These are phyloP conservation scores for Neoaliturus tenellus DNA, from an alignment of 2,888 invertebrate species.

Conservation along the genomic window DNA sequence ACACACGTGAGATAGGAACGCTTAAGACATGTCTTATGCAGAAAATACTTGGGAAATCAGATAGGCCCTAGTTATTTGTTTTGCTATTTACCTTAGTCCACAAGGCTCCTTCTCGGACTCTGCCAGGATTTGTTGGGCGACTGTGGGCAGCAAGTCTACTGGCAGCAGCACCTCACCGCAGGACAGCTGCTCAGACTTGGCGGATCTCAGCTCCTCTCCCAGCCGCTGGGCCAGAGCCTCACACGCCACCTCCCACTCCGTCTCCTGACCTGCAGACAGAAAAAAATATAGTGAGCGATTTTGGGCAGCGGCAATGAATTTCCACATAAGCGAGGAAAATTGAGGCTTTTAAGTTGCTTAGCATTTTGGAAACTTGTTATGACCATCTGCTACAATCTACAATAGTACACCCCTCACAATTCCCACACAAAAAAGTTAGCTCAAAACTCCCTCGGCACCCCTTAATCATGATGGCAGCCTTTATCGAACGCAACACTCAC, in stretches of 20 bases:
- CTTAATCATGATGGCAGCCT: too few species aligned
- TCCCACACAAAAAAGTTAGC: too few species aligned
- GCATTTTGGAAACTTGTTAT: too few species aligned
- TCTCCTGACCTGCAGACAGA: slow-evolving; percentile 38
- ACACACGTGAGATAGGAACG: too few species aligned
- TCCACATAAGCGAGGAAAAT: neutral
- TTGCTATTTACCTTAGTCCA: slow-evolving; percentile 81
- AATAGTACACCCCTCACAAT: too few species aligned
- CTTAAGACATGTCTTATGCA: too few species aligned
- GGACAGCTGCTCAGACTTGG: slow-evolving; percentile 87
- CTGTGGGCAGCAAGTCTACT: slow-evolving; percentile 85
- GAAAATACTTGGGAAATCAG: too few species aligned
- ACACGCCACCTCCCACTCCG: slow-evolving; percentile 68
- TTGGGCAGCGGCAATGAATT: neutral
- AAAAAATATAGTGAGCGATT: neutral
- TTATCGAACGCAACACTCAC: too few species aligned
- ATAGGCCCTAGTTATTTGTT: too few species aligned
- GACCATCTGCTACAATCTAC: too few species aligned
- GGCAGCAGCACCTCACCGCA: slow-evolving; percentile 92
- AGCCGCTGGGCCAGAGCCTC: slow-evolving; percentile 82
- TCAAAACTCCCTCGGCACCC: too few species aligned
- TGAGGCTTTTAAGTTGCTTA: too few species aligned
- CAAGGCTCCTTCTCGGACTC: slow-evolving; percentile 94
- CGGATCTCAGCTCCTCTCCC: slow-evolving; percentile 86
- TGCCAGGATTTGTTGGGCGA: slow-evolving; percentile 86